Conservation (phyloP, 2,888 invertebrate species). For the Andrena praecox region DNA sequence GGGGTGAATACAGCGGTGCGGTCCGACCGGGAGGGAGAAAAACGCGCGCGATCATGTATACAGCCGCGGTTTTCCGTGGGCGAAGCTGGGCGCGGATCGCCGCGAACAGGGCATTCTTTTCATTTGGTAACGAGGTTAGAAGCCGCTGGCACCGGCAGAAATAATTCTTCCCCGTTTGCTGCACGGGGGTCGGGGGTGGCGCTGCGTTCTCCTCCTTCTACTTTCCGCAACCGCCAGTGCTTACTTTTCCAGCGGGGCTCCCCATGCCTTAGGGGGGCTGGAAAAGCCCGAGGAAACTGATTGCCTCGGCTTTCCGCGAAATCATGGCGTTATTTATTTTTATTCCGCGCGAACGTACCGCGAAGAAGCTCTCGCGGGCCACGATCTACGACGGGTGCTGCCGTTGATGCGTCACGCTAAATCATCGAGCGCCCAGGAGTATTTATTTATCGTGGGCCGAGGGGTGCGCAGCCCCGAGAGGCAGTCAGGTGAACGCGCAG, state of each 20-base stretch:
- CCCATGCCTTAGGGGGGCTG: constrained; percentile 10
- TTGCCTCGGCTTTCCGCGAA: constrained; percentile 62
- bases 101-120: constrained; percentile 63
- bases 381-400: constrained; percentile 49
- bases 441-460: constrained; percentile 44
- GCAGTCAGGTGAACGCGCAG: constrained; percentile 31
- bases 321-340: constrained; percentile 70
- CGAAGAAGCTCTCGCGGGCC: constrained; percentile 51
- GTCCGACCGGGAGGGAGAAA: background rate
- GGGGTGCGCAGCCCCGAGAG: background rate
- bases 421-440: constrained; percentile 49
- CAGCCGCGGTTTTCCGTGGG: constrained; percentile 29
- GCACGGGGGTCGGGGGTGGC: background rate
- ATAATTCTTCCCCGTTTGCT: constrained; percentile 65
- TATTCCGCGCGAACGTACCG: constrained; percentile 62
- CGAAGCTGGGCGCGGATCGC: constrained; percentile 11
- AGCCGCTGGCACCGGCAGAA: constrained; percentile 62
- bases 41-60: constrained; percentile 11
- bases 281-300: constrained; percentile 62
- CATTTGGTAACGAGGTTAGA: constrained; percentile 72
- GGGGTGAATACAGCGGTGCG: constrained; percentile 22
- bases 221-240: constrained; percentile 6
- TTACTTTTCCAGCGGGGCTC: constrained; percentile 51
- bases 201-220: constrained; percentile 21
- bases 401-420: constrained; percentile 52